Base-by-base conservation (phyloP, 2,113 vertebrate genomes). In the Scartelaos histophorus region DNA sequence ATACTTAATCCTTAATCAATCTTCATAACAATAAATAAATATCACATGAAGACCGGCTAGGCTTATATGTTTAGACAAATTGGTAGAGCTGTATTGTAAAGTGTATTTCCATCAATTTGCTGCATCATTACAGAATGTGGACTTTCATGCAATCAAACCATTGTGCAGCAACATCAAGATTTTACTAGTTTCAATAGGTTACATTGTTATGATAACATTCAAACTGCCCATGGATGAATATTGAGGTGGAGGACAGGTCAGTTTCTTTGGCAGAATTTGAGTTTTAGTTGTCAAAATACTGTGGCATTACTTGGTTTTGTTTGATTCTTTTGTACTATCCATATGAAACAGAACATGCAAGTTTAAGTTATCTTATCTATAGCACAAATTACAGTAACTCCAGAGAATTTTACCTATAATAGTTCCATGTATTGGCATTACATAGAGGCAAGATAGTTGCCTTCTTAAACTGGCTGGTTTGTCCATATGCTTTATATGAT, bases 1-100 rank as follows among this genome's bases (percentile, higher is more conserved):
- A 82, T 19, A 79, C 51, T 70, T 71, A 13, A 85, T 70, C 67
- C 82, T 76, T 29, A 25, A 80, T 66, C 73, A 71, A 43, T 22
- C 68, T 43, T 74, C 47, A 65, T 60, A 69, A 66, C 24, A 58
- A 81, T 66, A 45, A 35, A 61, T 22, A 69, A 53, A 53, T 53
- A 19, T n/a, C 51, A n/a, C 51, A 53, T n/a, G 19, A 53, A 10
- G 51, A 54, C 19, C 51, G n/a, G 35, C 61, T 68, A 34, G 60
- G 35, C 49, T 54, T 66, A 35, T 22, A 47, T 66, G 68, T 69
- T 51, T 34, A 25, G 70, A 72, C 70, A 57, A 22, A 47, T 29
- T 57, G 67, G 58, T 69, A 58, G 47, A 75, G 15, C 15, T n/a
- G 24, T 46, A 60, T 19, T 76, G 43, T 84, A 10, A 54, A n/a